These are phyloP conservation scores for Acrossocheilus wenchowensis DNA, from an alignment of 2,797 vertebrate genomes.

Conservation along the genomic window DNA sequence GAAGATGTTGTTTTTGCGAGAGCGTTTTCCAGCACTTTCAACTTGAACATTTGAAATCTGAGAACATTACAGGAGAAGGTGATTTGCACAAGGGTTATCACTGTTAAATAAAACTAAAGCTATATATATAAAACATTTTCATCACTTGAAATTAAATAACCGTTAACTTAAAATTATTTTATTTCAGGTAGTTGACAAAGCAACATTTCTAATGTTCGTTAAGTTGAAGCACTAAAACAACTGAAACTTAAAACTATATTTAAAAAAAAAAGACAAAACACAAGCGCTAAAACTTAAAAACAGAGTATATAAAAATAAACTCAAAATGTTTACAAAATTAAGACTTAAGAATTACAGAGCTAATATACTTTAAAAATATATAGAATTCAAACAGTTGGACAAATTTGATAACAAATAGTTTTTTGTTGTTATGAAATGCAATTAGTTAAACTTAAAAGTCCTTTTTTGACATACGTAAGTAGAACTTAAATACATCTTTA, in stretches of 20 bases:
- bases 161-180: neutral
- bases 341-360: too few relatives aligned
- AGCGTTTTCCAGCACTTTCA: slow-evolving; percentile 77
- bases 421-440: neutral
- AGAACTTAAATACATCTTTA: neutral
- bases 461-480: neutral
- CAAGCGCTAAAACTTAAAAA: too few relatives aligned
- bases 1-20: slow-evolving; percentile 84
- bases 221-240: neutral
- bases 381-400: too few relatives aligned
- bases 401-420: neutral
- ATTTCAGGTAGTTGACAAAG: neutral
- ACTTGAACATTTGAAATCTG: slow-evolving; percentile 89
- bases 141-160: neutral
- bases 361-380: neutral
- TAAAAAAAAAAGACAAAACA: too few relatives aligned
- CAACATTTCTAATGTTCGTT: neutral
- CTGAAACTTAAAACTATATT: neutral
- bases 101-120: neutral
- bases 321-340: too few relatives aligned
- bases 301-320: too few relatives aligned
- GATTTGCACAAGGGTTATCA: neutral
- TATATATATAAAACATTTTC: neutral
- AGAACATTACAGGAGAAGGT: neutral
- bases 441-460: neutral